A percentile compares a stretch with the other conserved stretches of the same genome.
Evolutionary conservation across 2,797 vertebrate species (phyloP).

Genomic region (Nannoperca obscura): DNA sequence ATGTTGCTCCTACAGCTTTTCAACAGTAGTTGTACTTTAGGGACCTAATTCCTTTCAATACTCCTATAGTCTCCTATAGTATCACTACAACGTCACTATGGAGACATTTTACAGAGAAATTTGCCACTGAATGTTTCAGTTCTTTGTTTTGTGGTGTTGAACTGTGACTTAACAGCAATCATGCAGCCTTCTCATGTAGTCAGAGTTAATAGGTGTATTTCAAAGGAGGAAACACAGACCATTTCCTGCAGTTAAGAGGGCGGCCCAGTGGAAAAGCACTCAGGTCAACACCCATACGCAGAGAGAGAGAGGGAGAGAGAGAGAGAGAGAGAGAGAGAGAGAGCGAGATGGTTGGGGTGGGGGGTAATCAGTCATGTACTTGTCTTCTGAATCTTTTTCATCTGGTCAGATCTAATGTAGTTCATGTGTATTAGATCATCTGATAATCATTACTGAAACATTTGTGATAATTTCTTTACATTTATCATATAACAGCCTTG

Average conservation of each 20-base stretch:
- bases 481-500: not conserved
- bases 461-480: not conserved
- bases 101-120: constrained; percentile 19
- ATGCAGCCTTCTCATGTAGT: constrained; percentile 26
- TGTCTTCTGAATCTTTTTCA: constrained; percentile 4
- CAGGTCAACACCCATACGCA: constrained; percentile 55
- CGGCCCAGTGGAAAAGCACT: constrained; percentile 57
- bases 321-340: not conserved
- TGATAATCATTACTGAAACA: not conserved
- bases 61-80: constrained; percentile 5
- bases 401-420: not conserved
- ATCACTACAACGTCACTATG: not conserved
- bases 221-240: constrained; percentile 36
- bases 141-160: constrained; percentile 44
- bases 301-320: not conserved
- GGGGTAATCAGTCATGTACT: constrained; percentile 1
- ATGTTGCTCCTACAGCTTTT: constrained; percentile 10
- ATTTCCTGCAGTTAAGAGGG: constrained; percentile 61
- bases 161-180: constrained; percentile 56
- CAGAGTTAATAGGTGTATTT: constrained; percentile 55
- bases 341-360: not conserved
- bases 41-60: constrained; percentile 1
- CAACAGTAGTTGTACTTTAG: not conserved
- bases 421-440: constrained; percentile 2
- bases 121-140: constrained; percentile 6